Evolutionary conservation across 2,888 invertebrate species (phyloP).

Genomic region (Erebia ligea): DNA sequence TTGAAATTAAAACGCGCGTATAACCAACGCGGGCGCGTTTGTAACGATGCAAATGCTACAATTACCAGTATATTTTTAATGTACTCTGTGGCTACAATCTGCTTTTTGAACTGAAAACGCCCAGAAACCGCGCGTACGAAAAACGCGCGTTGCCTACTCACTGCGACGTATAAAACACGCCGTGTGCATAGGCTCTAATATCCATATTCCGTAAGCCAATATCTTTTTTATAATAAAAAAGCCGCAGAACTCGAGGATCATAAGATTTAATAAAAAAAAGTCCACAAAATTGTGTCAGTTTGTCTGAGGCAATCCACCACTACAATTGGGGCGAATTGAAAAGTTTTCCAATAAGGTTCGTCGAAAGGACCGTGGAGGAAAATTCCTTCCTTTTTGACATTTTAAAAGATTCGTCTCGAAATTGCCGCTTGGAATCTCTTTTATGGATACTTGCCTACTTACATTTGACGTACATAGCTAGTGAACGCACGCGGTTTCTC

Average conservation of each 20-base stretch:
- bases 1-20: no score
- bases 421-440: constrained; percentile 31
- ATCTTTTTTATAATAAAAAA: neutral
- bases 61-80: no score
- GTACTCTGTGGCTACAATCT: no score
- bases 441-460: neutral
- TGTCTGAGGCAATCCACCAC: constrained; percentile 23
- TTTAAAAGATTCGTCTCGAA: constrained; percentile 35
- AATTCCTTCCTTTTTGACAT: constrained; percentile 40
- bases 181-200: no score
- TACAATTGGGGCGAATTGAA: constrained; percentile 38
- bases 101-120: no score
- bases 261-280: constrained; percentile 9
- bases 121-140: no score
- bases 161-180: no score
- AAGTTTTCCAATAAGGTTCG: constrained; percentile 48
- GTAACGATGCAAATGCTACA: no score
- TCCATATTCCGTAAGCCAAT: no score
- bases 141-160: no score
- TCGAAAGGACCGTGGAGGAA: constrained; percentile 37
- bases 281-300: constrained; percentile 11
- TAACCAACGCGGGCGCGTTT: no score
- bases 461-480: neutral
- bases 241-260: neutral
- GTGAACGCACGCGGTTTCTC: no score